Percentiles rank a stretch among this genome's conserved stretches.
phyloP scores from a whole-genome alignment of 2,797 vertebrate genomes.

The Botia almorhae region DNA sequence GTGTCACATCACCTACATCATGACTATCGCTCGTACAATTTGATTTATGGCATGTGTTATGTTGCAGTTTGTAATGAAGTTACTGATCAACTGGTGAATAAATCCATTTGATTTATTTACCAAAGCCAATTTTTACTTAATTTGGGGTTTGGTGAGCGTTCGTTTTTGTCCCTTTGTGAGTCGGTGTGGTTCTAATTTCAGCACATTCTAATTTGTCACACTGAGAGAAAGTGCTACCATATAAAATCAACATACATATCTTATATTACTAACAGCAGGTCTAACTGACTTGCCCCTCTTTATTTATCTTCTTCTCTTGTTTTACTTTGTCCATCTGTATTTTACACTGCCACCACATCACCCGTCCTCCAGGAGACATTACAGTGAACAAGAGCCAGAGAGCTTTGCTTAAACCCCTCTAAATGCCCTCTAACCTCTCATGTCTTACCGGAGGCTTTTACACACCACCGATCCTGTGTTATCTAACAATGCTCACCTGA shows the following conservation, averaged over 20 bases:
- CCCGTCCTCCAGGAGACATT: conserved; percentile 37
- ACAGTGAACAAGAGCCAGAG: conserved; percentile 32
- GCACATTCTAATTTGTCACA: background rate
- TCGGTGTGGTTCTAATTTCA: background rate
- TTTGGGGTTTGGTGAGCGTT: background rate
- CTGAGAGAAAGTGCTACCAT: background rate
- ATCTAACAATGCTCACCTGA: conserved; percentile 27
- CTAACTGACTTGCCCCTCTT: background rate
- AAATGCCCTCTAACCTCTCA: conserved; percentile 53
- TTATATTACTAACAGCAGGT: background rate
- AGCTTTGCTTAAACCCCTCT: conserved; percentile 48
- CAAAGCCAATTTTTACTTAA: background rate
- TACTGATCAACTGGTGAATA: background rate
- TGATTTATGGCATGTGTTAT: background rate
- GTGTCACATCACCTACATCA: background rate
- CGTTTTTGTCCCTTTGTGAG: background rate
- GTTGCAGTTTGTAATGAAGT: background rate
- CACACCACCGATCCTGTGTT: conserved; percentile 44
- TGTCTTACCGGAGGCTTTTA: conserved; percentile 53
- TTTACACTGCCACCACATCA: background rate
- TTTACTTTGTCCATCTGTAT: conserved; percentile 15
- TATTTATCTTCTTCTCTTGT: background rate
- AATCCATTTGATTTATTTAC: background rate
- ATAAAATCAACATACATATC: background rate
- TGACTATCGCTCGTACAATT: background rate